Evolutionary conservation across 2,888 invertebrate genomes (phyloP).

Genomic region (Cheilosia scutellata): DNA sequence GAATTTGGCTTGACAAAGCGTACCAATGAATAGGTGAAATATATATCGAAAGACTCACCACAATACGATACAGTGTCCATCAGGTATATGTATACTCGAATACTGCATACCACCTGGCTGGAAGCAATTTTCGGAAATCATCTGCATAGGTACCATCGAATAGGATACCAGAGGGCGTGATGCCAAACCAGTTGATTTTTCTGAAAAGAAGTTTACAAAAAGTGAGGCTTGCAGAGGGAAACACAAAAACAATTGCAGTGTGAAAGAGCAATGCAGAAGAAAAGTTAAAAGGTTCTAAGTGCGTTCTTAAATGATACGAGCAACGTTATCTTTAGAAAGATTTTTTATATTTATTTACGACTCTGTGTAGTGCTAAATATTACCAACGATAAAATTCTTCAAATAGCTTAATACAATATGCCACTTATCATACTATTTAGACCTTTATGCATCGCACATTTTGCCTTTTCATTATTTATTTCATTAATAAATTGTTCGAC

Average conservation of each 20-base stretch:
- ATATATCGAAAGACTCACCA: constrained; percentile 68
- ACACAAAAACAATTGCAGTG: constrained; percentile 67
- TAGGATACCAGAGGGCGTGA: constrained; percentile 65
- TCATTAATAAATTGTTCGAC: not conserved
- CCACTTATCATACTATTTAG: constrained; percentile 11
- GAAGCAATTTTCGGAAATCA: constrained; percentile 74
- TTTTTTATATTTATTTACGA: too few relatives aligned
- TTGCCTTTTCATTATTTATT: not conserved
- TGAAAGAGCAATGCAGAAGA: constrained; percentile 59
- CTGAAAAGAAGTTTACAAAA: constrained; percentile 76
- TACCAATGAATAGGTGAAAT: constrained; percentile 30
- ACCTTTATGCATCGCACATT: not conserved
- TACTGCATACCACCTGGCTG: constrained; percentile 73
- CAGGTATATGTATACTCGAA: constrained; percentile 44
- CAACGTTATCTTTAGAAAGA: too few relatives aligned
- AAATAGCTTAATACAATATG: not conserved
- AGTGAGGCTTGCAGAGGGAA: constrained; percentile 75
- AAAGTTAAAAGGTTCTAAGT: not conserved
- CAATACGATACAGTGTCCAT: constrained; percentile 35
- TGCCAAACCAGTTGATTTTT: constrained; percentile 61
- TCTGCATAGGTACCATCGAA: constrained; percentile 68
- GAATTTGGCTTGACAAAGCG: constrained; percentile 30
- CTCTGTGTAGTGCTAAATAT: too few relatives aligned
- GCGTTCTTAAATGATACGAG: not conserved
- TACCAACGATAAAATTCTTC: too few relatives aligned